phyloP scores from a whole-genome alignment of 2,113 vertebrate species.

The rat (Rattus norvegicus) region GRCr8 NC_086021.1:144738001-144738500 shows the following conservation, averaged over 20 bases:
- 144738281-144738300: not conserved
- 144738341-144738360: not conserved
- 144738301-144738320: not conserved
- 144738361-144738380: conserved; percentile 9
- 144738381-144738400: not conserved
- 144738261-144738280: not conserved
- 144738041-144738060: not conserved
- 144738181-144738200: not conserved
- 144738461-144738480: not conserved
- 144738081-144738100: not conserved
- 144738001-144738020: not conserved
- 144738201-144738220: not conserved
- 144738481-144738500: conserved; percentile 8
- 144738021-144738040: not conserved
- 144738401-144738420: not conserved
- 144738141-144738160: not conserved
- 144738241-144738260: not conserved
- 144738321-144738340: not conserved
- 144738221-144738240: not conserved
- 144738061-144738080: not conserved
- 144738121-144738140: not conserved
- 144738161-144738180: not conserved
- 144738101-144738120: not conserved
- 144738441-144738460: conserved; percentile 58
- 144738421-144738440: conserved; percentile 33